Evolutionary conservation across 2,888 invertebrate genomes (phyloP).

Genomic region (Nomada ruficornis): DNA sequence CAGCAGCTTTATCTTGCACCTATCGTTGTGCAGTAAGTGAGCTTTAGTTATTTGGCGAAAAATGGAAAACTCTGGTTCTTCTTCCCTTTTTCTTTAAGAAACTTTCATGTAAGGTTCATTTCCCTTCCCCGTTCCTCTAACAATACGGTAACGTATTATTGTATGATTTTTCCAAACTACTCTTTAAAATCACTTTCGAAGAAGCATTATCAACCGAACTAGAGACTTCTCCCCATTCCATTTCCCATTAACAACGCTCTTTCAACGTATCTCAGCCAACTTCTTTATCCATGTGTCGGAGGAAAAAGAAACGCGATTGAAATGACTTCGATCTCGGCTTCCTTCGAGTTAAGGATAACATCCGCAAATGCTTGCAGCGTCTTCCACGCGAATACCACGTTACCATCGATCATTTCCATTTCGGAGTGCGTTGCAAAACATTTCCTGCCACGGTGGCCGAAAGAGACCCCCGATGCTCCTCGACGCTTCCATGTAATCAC

Average conservation of each 20-base stretch:
- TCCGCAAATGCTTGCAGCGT: slow-evolving; percentile 15
- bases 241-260: slow-evolving; percentile 8
- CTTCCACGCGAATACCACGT: slow-evolving; percentile 13
- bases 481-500: slow-evolving; percentile 58
- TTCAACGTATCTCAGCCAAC: background rate
- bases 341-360: slow-evolving; percentile 8
- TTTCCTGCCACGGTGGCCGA: slow-evolving; percentile 48
- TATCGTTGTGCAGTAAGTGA: no score
- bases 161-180: background rate
- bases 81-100: no score
- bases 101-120: no score
- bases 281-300: background rate
- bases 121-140: background rate
- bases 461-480: slow-evolving; percentile 36
- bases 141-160: background rate
- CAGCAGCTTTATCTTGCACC: no score
- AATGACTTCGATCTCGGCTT: slow-evolving; percentile 1
- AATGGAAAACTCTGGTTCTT: no score
- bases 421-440: slow-evolving; percentile 52
- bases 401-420: slow-evolving; percentile 58
- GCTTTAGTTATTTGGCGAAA: slow-evolving; percentile 5
- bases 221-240: background rate
- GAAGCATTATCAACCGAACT: background rate
- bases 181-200: background rate
- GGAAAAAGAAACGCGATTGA: slow-evolving; percentile 13